phyloP scores from a whole-genome alignment of 2,888 invertebrate species.

The Eudemis profundana region DNA sequence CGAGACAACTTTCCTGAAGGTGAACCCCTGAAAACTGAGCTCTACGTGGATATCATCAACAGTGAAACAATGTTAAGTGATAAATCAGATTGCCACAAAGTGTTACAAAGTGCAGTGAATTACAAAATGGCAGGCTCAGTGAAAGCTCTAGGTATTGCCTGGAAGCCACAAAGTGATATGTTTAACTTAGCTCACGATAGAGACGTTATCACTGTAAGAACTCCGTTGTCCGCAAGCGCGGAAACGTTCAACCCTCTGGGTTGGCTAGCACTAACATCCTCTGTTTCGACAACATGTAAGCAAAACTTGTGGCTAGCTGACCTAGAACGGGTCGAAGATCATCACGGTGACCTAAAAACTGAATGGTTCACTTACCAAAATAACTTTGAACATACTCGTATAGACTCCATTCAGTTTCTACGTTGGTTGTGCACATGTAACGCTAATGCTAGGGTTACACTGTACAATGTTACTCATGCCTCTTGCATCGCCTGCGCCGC shows the following conservation, averaged over 20 bases:
- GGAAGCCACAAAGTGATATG: background rate
- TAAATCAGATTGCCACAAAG: background rate
- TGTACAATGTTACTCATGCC: constrained; percentile 20
- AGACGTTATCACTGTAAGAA: background rate
- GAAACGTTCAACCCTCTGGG: background rate
- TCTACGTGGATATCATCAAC: background rate
- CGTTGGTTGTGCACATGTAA: constrained; percentile 8
- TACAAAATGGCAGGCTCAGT: background rate
- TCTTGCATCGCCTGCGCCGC: constrained; percentile 19
- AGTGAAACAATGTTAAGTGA: background rate
- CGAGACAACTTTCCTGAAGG: background rate
- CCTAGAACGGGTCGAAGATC: background rate
- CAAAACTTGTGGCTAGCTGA: background rate
- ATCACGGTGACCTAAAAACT: background rate
- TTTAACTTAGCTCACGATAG: background rate
- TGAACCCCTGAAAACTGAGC: too few species aligned
- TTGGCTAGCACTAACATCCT: background rate
- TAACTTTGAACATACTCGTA: background rate
- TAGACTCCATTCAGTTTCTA: background rate
- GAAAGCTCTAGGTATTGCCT: constrained; percentile 1
- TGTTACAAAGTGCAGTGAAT: background rate
- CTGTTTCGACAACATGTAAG: background rate
- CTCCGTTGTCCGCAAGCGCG: background rate
- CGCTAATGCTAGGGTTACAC: background rate
- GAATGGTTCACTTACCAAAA: background rate